phyloP scores from a whole-genome alignment of 2,113 vertebrate genomes.

The Phocoena sinus region DNA sequence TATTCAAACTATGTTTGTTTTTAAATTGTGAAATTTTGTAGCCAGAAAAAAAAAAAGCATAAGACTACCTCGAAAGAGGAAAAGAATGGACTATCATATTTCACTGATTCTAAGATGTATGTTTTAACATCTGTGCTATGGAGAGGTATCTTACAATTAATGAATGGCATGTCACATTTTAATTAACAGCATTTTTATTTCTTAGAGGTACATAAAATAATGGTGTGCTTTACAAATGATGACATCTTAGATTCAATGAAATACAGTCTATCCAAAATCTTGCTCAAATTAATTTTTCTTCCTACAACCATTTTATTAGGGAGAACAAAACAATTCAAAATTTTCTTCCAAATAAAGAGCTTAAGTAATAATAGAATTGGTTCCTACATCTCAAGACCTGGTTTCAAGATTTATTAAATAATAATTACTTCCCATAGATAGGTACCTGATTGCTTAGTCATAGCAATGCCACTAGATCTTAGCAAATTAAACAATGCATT shows the following conservation, averaged over 20 bases:
- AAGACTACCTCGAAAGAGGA: background rate
- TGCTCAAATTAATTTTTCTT: conserved; percentile 12
- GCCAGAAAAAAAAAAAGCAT: background rate
- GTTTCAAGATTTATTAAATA: background rate
- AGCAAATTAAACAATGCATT: background rate
- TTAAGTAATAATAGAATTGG: background rate
- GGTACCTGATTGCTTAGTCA: background rate
- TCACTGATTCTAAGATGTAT: background rate
- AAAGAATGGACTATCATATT: background rate
- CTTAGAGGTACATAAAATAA: conserved; percentile 1
- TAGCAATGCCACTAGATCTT: background rate
- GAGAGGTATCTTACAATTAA: background rate
- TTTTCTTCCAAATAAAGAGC: background rate
- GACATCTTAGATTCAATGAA: background rate
- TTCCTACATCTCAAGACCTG: background rate
- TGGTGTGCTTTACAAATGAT: background rate
- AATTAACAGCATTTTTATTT: conserved; percentile 25
- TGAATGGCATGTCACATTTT: background rate
- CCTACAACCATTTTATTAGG: background rate
- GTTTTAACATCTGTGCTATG: background rate
- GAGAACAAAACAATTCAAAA: background rate
- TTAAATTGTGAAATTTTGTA: background rate
- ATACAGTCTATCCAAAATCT: background rate
- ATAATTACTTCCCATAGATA: background rate
- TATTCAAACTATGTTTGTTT: background rate